These are phyloP conservation scores for Eurystomus gularis DNA, from an alignment of 2,113 vertebrate species.

Conservation along the genomic window DNA sequence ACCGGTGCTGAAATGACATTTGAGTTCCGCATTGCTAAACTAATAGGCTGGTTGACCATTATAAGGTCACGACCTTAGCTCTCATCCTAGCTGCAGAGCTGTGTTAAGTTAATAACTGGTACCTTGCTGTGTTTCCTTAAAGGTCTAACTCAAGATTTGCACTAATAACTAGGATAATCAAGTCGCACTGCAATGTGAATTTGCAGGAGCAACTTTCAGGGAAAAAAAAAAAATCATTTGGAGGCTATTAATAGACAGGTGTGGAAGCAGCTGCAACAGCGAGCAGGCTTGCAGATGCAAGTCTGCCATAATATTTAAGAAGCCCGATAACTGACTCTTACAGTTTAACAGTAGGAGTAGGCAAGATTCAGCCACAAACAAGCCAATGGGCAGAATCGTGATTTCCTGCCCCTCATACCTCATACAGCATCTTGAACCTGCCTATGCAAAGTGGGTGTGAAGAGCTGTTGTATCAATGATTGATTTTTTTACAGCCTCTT, in stretches of 20 bases:
- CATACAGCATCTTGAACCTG: neutral
- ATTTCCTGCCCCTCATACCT: rapidly evolving
- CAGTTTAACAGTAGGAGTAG: neutral
- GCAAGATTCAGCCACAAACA: rapidly evolving
- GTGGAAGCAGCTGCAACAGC: neutral
- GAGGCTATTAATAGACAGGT: neutral
- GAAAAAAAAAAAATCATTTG: neutral
- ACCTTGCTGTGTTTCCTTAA: neutral
- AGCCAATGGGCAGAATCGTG: rapidly evolving
- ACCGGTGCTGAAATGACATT: neutral
- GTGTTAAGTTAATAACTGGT: constrained; percentile 59
- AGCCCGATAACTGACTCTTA: rapidly evolving
- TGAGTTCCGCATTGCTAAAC: constrained; percentile 60
- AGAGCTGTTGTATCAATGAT: neutral
- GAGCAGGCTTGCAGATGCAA: neutral
- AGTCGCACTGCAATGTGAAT: rapidly evolving
- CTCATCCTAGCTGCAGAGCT: constrained; percentile 46
- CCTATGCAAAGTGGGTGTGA: neutral
- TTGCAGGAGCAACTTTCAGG: neutral
- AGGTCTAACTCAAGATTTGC: neutral
- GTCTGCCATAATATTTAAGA: neutral
- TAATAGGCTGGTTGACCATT: constrained; percentile 74
- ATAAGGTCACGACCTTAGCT: constrained; percentile 66
- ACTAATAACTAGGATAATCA: constrained; percentile 26
- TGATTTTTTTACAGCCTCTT: neutral